A percentile compares a stretch with the other conserved stretches of the same genome.
These are phyloP conservation scores for Cartodere bifasciata DNA, from an alignment of 2,888 invertebrate species.

Conservation along the genomic window DNA sequence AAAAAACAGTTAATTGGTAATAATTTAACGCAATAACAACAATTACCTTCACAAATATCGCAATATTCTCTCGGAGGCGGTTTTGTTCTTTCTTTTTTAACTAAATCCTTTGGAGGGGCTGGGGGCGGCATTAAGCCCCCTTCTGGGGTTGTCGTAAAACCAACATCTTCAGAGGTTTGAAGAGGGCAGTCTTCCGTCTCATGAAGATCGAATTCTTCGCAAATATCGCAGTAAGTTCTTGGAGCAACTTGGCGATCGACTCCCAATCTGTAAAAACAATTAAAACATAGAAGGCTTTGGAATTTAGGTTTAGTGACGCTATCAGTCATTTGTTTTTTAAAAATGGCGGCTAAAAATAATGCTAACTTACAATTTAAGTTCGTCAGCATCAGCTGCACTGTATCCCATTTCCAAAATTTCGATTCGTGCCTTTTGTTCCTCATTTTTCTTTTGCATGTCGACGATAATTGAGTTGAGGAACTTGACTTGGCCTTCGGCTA, in stretches of 20 bases:
- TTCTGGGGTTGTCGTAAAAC: too few relatives aligned
- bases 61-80: conserved; percentile 67
- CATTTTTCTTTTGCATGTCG: conserved; percentile 89
- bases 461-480: conserved; percentile 95
- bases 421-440: conserved; percentile 64
- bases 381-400: conserved; percentile 22
- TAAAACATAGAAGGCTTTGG: too few relatives aligned
- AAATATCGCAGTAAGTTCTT: conserved; percentile 92
- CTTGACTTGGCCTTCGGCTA: conserved; percentile 62
- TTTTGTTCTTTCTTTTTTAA: conserved; percentile 27
- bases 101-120: conserved; percentile 26
- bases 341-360: conserved; percentile 1
- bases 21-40: too few relatives aligned
- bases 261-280: conserved; percentile 22
- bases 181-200: conserved; percentile 95
- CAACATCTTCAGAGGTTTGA: conserved; percentile 55
- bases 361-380: conserved; percentile 37
- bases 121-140: conserved; percentile 26
- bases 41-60: conserved; percentile 84
- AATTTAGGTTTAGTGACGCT: too few relatives aligned
- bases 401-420: conserved; percentile 58
- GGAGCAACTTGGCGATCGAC: conserved; percentile 41
- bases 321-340: neutral
- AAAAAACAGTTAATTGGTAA: too few relatives aligned
- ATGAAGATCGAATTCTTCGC: conserved; percentile 91